phyloP scores from a whole-genome alignment of 2,113 vertebrate species.

The Epinephelus lanceolatus region DNA sequence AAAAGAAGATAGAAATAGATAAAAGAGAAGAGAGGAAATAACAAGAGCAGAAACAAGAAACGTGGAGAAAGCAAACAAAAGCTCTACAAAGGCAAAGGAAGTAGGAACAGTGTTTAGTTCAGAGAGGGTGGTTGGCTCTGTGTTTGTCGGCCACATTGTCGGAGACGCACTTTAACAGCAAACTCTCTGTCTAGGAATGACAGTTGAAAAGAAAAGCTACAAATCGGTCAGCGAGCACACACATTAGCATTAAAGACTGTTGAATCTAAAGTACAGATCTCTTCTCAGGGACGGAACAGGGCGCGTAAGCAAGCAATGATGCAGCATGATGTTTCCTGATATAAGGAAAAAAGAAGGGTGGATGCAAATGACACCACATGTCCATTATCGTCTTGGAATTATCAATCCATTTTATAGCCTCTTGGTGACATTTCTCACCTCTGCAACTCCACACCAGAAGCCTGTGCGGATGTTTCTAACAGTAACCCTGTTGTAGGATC shows the following conservation, averaged over 20 bases:
- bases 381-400: background rate
- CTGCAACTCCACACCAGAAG: background rate
- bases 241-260: conserved; percentile 26
- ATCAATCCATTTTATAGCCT: background rate
- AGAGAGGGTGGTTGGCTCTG: conserved; percentile 41
- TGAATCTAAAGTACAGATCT: conserved; percentile 12
- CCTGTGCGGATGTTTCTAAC: conserved; percentile 7
- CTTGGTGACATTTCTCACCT: conserved; percentile 12
- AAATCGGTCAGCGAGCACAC: conserved; percentile 27
- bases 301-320: background rate
- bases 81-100: conserved; percentile 60
- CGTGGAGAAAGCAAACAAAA: conserved; percentile 65
- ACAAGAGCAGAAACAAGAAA: conserved; percentile 61
- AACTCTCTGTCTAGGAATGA: conserved; percentile 62
- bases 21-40: conserved; percentile 68
- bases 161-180: conserved; percentile 55
- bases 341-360: background rate
- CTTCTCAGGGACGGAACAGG: background rate
- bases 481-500: conserved; percentile 30
- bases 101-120: conserved; percentile 57
- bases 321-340: background rate
- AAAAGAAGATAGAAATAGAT: conserved; percentile 74
- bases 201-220: conserved; percentile 37
- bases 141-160: conserved; percentile 52
- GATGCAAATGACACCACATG: background rate